Percentiles rank a stretch among this genome's conserved stretches.
phyloP scores from a whole-genome alignment of 2,113 vertebrate species.

The Prunella himalayana region DNA sequence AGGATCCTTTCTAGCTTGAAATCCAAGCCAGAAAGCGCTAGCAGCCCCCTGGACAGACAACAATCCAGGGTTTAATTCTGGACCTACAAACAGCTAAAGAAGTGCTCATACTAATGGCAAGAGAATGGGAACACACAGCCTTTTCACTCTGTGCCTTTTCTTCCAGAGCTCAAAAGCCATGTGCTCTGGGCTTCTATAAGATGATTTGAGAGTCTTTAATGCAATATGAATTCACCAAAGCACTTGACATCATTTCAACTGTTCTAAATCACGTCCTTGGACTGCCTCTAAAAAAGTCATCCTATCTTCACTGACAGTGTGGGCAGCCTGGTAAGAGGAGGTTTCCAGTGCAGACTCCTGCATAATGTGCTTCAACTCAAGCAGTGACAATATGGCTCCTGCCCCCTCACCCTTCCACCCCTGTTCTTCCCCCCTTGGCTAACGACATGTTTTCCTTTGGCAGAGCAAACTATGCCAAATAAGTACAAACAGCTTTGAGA shows the following conservation, averaged over 20 bases:
- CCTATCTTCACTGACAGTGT: background rate
- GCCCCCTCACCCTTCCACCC: background rate
- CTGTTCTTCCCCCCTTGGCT: background rate
- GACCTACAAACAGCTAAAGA: background rate
- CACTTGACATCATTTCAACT: background rate
- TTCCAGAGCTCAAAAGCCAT: background rate
- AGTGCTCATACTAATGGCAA: background rate
- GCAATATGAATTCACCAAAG: background rate
- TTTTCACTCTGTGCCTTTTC: background rate
- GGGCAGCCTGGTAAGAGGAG: background rate
- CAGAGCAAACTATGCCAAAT: background rate
- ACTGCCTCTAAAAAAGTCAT: background rate
- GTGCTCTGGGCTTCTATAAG: background rate
- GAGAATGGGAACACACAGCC: background rate
- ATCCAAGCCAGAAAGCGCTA: background rate
- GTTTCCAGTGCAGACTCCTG: background rate
- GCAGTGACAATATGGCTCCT: background rate
- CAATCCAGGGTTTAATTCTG: background rate
- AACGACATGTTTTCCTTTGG: background rate
- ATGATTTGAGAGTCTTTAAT: background rate
- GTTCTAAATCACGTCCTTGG: background rate
- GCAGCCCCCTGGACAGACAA: rapidly evolving
- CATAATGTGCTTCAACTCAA: background rate
- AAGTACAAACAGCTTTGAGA: background rate
- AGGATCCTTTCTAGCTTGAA: background rate